Conservation (phyloP, 2,888 invertebrate species). For the Eustalomyia histrio region DNA sequence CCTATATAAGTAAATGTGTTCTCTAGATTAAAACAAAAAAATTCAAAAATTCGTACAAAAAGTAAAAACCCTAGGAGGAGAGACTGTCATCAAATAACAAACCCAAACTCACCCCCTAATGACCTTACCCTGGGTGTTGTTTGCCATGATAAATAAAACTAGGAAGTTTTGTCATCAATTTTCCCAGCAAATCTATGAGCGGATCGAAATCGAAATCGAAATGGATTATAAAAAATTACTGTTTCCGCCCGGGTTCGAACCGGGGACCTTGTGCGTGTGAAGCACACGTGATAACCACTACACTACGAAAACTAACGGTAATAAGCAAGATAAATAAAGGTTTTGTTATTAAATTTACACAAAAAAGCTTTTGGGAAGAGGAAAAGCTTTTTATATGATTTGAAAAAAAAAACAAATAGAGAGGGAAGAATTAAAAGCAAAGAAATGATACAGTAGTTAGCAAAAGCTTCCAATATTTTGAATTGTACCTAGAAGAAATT, state of each 20-base stretch:
- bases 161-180: no score
- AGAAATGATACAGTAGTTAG: conserved; percentile 5
- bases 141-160: no score
- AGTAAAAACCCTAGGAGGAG: no score
- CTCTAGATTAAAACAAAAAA: no score
- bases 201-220: no score
- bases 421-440: not conserved
- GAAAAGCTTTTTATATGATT: not conserved
- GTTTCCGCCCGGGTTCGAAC: conserved; percentile 75
- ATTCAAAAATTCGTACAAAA: no score
- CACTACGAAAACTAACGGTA: conserved; percentile 66
- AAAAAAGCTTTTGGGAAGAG: conserved; percentile 9
- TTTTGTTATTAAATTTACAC: not conserved
- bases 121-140: no score
- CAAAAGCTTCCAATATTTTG: not conserved
- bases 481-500: no score
- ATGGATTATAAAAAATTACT: conserved; percentile 21
- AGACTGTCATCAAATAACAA: no score
- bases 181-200: no score
- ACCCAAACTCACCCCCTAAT: no score
- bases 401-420: not conserved
- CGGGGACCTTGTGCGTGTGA: conserved; percentile 75
- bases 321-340: not conserved
- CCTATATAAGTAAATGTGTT: no score
- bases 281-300: conserved; percentile 69